Evolutionary conservation across 2,797 vertebrate species (phyloP).

Genomic region (Molossus alvarezi): DNA sequence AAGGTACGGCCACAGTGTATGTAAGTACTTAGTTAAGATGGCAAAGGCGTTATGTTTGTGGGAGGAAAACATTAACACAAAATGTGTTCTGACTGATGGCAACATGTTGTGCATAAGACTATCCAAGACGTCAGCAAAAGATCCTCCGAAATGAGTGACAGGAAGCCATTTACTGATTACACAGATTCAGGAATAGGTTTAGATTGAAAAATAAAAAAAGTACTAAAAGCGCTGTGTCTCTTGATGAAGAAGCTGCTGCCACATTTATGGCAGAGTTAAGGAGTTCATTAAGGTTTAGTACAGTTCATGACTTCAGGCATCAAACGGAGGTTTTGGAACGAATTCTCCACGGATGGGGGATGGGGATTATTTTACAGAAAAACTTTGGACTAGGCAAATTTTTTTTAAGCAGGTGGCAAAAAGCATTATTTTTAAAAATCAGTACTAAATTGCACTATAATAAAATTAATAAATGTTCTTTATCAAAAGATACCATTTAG

Average conservation of each 20-base stretch:
- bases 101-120: background rate
- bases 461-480: background rate
- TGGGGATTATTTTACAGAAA: background rate
- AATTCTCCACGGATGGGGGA: background rate
- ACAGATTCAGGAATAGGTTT: background rate
- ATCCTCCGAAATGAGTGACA: background rate
- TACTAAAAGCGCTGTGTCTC: background rate
- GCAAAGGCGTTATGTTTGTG: background rate
- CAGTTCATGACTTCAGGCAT: background rate
- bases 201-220: background rate
- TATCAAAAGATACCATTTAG: background rate
- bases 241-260: background rate
- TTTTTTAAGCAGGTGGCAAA: constrained; percentile 3
- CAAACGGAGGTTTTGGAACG: background rate
- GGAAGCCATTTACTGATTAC: background rate
- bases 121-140: background rate
- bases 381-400: background rate
- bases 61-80: background rate
- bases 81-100: background rate
- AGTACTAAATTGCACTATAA: background rate
- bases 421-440: background rate
- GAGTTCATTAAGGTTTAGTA: background rate
- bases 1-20: background rate
- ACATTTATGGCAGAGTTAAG: background rate
- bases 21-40: background rate